Evolutionary conservation across 2,797 vertebrate species (phyloP).

Genomic region (Eulemur albifrons): DNA sequence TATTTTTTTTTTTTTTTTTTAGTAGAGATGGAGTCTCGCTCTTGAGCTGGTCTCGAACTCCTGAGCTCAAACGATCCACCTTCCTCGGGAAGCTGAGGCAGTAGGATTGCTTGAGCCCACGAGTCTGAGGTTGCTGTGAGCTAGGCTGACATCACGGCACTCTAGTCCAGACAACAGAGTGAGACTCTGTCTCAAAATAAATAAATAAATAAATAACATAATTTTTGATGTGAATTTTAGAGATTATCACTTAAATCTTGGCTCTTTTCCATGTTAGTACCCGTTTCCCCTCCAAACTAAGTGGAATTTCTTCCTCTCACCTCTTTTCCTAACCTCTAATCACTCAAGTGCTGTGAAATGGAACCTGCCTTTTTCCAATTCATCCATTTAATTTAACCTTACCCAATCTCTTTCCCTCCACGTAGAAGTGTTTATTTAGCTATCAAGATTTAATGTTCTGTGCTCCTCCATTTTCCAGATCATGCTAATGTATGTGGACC

Average conservation of each 20-base stretch:
- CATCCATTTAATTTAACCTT: not conserved
- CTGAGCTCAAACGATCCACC: too few species aligned
- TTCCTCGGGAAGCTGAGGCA: too few species aligned
- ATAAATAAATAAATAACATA: too few species aligned
- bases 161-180: too few species aligned
- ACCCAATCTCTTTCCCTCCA: not conserved
- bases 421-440: not conserved
- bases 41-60: too few species aligned
- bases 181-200: too few species aligned
- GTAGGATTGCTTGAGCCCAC: too few species aligned
- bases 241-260: not conserved
- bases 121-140: too few species aligned
- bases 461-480: not conserved
- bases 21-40: too few species aligned
- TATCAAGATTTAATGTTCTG: not conserved
- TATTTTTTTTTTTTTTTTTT: too few species aligned
- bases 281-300: not conserved
- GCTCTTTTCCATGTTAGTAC: not conserved
- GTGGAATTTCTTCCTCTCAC: fast-evolving
- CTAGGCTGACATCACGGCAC: too few species aligned
- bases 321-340: not conserved
- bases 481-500: not conserved
- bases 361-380: not conserved
- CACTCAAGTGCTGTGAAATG: not conserved
- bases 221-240: not conserved